Conservation (phyloP, 2,113 vertebrate species). For the Tenebrosternarchus preto region DNA sequence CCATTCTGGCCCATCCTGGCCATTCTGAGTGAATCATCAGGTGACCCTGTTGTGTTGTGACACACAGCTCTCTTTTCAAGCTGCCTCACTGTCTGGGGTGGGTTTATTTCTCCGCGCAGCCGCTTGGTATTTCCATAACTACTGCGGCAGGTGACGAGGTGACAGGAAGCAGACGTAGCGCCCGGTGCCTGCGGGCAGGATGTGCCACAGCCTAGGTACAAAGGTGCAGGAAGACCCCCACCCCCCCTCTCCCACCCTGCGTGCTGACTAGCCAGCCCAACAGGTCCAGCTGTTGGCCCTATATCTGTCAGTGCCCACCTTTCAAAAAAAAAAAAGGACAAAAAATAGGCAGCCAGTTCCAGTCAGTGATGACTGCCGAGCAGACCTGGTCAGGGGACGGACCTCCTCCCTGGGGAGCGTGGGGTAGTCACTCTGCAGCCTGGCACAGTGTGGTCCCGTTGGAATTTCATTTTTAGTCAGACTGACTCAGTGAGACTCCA, state of each 20-base stretch:
- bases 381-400: neutral
- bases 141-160: slow-evolving; percentile 34
- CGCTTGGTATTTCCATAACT: slow-evolving; percentile 35
- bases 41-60: neutral
- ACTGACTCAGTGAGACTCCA: slow-evolving; percentile 30
- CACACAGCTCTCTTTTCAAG: neutral
- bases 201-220: slow-evolving; percentile 32
- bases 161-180: slow-evolving; percentile 59
- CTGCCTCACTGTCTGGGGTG: neutral
- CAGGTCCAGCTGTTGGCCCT: slow-evolving; percentile 52
- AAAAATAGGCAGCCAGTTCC: slow-evolving; percentile 4
- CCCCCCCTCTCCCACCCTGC: too few relatives aligned
- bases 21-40: neutral
- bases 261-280: slow-evolving; percentile 32
- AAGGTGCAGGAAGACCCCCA: too few relatives aligned
- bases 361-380: slow-evolving; percentile 16
- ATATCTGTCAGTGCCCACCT: slow-evolving; percentile 58
- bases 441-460: slow-evolving; percentile 7
- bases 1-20: too few relatives aligned
- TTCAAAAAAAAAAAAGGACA: slow-evolving; percentile 31
- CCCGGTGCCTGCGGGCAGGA: slow-evolving; percentile 43
- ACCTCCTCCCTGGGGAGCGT: slow-evolving; percentile 37
- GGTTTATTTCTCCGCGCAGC: slow-evolving; percentile 28
- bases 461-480: slow-evolving; percentile 11
- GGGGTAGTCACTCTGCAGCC: slow-evolving; percentile 42